Evolutionary conservation across 2,888 invertebrate species (phyloP).

Genomic region (Stratiomys singularior): DNA sequence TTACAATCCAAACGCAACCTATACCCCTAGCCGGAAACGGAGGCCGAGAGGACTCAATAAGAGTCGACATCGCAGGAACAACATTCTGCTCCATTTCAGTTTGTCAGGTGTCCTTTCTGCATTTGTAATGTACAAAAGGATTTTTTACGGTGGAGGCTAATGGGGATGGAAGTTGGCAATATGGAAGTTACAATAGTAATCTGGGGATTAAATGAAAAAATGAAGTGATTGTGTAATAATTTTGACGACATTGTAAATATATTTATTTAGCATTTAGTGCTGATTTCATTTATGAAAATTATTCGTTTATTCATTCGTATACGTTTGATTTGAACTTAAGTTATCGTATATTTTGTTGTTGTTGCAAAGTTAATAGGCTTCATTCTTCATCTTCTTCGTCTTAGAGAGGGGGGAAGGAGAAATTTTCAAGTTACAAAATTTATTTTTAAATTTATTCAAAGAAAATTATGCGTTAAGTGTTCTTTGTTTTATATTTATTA

Average conservation of each 20-base stretch:
- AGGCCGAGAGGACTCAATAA: no score
- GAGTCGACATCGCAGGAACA: no score
- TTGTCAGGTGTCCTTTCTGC: no score
- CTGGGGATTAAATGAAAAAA: background rate
- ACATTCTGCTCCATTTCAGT: no score
- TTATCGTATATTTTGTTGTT: slow-evolving; percentile 54
- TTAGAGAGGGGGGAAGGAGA: slow-evolving; percentile 17
- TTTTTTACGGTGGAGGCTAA: no score
- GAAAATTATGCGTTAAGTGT: background rate
- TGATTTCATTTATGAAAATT: slow-evolving; percentile 14
- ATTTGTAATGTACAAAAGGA: no score
- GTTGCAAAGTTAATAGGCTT: slow-evolving; percentile 44
- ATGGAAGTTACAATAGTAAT: no score
- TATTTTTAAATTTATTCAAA: background rate
- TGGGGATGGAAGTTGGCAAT: no score
- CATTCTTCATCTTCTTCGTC: slow-evolving; percentile 35
- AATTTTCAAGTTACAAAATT: background rate
- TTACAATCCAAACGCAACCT: slow-evolving; percentile 56
- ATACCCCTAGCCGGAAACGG: no score
- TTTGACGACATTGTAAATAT: background rate
- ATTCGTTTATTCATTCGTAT: slow-evolving; percentile 37
- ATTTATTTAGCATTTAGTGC: background rate
- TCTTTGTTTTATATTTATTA: background rate
- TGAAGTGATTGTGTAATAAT: background rate
- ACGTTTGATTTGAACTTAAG: slow-evolving; percentile 66